phyloP scores from a whole-genome alignment of 2,888 invertebrate species.

The Phania funesta region DNA sequence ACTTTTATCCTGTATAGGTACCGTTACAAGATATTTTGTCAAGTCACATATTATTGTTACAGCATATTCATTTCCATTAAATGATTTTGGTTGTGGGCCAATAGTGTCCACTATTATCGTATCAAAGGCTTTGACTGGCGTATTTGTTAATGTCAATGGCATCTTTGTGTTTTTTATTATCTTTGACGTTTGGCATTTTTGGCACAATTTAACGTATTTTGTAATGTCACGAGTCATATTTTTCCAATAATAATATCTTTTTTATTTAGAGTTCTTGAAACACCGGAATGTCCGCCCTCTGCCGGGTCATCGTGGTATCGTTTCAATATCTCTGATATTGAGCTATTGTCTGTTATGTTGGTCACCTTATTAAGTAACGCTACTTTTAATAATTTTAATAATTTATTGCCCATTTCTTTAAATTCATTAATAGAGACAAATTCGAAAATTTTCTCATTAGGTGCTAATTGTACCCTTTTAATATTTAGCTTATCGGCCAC shows the following conservation, averaged over 20 bases:
- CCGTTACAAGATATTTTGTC: not conserved
- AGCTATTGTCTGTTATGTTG: no score
- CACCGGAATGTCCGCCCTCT: no score
- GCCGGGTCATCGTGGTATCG: no score
- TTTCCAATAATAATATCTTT: no score
- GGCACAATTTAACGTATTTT: not conserved
- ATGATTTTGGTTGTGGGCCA: no score
- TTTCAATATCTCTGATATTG: no score
- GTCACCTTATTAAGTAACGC: no score
- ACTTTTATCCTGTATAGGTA: not conserved
- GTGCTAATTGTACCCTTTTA: no score
- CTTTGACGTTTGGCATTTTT: not conserved
- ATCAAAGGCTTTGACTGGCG: not conserved
- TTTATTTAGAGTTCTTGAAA: no score
- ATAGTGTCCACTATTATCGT: not conserved
- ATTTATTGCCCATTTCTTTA: not conserved
- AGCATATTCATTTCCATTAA: no score
- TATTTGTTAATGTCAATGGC: not conserved
- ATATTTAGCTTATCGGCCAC: no score
- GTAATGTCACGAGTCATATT: not conserved
- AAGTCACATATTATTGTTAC: not conserved
- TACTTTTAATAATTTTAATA: slow-evolving; percentile 21
- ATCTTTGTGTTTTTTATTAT: not conserved
- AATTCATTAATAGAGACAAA: not conserved
- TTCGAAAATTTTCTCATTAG: no score